Base-by-base conservation (phyloP, 2,113 vertebrate species). In the Mungos mungo region DNA sequence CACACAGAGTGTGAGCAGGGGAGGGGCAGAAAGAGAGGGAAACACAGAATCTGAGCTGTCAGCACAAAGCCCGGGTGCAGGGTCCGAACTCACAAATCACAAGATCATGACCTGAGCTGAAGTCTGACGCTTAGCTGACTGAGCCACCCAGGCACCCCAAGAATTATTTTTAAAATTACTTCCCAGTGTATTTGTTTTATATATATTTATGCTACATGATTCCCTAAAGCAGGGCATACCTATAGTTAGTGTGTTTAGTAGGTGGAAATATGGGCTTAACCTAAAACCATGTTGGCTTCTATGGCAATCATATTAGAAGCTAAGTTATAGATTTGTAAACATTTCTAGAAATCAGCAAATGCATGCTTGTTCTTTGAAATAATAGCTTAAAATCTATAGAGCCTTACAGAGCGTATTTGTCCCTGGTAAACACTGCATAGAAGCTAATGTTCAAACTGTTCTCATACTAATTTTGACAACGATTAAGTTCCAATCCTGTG, bases 261-360 rank as follows among this genome's bases (percentile, higher is more conserved):
- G n/a, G 12, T 68, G 9, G 50, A 16, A 54, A 76, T 38, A 84
- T 25, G 7, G 3, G 31, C 47, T 92, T 94, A 87, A 63, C 12
- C 57, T 72, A 74, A 72, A 90, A 69, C 8, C 10, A 0, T 90
- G 29, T 47, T 71, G 29, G 27, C 23, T 84, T 14, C 66, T 2
- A 16, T 65, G 33, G 11, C 38, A 81, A 14, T 81, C 35, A 27
- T n/a, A 83, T 79, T 80, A 45, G 41, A 89, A 95, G 47, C 33
- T 71, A 90, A 92, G 1, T 65, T 72, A 76, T 33, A 81, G 47
- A 88, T 87, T 72, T 68, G 2, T 87, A 87, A 90, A 68, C 45
- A 23, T 92, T 83, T 65, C 60, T 14, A 86, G 66, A 94, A 93
- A 95, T 85, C n/a, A 93, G 54, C 63, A 74, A 84, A 96, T 92